phyloP scores from a whole-genome alignment of 2,888 invertebrate species.

The Rhingia rostrata region DNA sequence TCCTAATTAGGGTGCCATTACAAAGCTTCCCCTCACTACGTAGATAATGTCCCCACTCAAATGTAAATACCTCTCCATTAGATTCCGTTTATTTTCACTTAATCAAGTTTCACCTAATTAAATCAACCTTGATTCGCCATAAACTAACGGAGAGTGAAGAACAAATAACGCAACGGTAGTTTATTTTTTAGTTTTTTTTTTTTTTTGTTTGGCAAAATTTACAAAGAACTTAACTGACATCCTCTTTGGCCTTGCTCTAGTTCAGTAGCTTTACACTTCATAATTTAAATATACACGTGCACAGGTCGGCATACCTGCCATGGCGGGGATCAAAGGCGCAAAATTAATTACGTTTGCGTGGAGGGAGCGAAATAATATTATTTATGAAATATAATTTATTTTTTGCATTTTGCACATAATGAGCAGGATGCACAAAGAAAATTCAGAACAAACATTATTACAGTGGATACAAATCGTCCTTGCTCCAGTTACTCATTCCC shows the following conservation, averaged over 20 bases:
- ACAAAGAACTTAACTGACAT: constrained; percentile 9
- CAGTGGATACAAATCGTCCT: constrained; percentile 54
- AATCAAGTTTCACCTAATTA: constrained; percentile 32
- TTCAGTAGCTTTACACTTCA: constrained; percentile 27
- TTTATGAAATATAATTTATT: constrained; percentile 52
- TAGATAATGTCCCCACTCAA: background rate
- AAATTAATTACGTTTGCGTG: constrained; percentile 47
- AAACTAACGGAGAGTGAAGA: background rate
- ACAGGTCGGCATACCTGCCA: constrained; percentile 2
- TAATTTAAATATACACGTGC: constrained; percentile 1
- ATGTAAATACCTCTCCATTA: background rate
- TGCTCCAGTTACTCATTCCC: constrained; percentile 58
- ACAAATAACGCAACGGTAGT: constrained; percentile 25
- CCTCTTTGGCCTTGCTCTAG: constrained; percentile 36
- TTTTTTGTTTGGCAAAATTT: constrained; percentile 15
- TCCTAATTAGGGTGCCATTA: too few species aligned
- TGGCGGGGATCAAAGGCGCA: constrained; percentile 34
- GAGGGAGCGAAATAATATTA: constrained; percentile 40
- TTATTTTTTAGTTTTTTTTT: background rate
- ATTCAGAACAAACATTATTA: constrained; percentile 59
- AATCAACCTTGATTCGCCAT: constrained; percentile 4
- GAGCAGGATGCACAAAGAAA: constrained; percentile 58
- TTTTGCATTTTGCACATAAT: constrained; percentile 40
- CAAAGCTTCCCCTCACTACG: too few species aligned
- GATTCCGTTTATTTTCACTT: constrained; percentile 12